Percentiles rank a stretch among this genome's conserved stretches.
phyloP scores from a whole-genome alignment of 2,888 invertebrate species.

The Pharmacophagus antenor region DNA sequence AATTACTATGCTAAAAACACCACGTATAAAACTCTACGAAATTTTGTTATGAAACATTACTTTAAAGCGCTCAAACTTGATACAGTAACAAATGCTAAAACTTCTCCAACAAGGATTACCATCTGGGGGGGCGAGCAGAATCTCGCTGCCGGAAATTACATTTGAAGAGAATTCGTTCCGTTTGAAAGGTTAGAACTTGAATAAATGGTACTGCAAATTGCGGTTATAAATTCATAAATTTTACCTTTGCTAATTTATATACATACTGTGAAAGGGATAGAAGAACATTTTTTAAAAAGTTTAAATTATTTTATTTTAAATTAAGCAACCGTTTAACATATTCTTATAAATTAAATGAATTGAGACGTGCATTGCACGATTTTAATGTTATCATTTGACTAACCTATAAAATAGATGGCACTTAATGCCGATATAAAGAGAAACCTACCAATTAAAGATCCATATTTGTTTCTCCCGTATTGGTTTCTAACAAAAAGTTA shows the following conservation, averaged over 20 bases:
- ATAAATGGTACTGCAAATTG: not conserved
- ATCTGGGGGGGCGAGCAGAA: conserved; percentile 11
- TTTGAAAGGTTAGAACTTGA: not conserved
- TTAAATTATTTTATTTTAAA: no score
- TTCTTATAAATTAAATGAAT: no score
- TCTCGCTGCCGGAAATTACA: conserved; percentile 14
- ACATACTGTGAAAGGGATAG: not conserved
- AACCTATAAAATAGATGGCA: no score
- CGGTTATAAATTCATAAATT: not conserved
- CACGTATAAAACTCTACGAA: not conserved
- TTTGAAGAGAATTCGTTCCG: conserved; percentile 8
- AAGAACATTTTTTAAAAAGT: no score
- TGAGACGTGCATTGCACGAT: no score
- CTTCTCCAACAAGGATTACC: conserved; percentile 19
- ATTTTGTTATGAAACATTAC: conserved; percentile 1
- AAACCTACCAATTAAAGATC: no score
- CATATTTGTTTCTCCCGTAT: no score
- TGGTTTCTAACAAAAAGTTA: no score
- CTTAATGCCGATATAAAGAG: no score
- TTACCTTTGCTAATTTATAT: not conserved
- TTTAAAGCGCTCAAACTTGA: conserved; percentile 18
- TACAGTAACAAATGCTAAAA: conserved; percentile 20
- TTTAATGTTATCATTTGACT: no score
- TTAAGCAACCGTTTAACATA: no score
- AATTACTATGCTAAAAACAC: not conserved